phyloP scores from a whole-genome alignment of 2,113 vertebrate genomes.

The Dicerorhinus sumatrensis region DNA sequence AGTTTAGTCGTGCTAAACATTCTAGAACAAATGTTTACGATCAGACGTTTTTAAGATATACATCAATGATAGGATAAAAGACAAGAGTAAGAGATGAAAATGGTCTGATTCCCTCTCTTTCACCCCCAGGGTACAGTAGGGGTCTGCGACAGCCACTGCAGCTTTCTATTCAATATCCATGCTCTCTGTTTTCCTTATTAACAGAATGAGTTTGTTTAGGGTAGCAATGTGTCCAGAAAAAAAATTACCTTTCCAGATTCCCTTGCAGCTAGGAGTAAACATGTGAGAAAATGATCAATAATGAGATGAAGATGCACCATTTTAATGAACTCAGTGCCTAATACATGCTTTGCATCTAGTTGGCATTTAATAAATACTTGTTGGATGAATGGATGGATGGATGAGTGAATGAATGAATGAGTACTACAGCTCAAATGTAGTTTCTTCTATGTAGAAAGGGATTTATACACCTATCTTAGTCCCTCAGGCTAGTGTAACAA shows the following conservation, averaged over 20 bases:
- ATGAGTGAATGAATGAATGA: background rate
- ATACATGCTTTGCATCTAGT: background rate
- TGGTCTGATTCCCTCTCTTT: rapidly evolving
- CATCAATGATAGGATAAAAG: background rate
- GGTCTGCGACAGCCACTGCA: rapidly evolving
- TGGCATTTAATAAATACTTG: background rate
- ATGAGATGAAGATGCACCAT: background rate
- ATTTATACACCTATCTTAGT: background rate
- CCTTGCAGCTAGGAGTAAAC: background rate
- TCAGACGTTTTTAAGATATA: background rate
- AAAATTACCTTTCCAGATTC: background rate
- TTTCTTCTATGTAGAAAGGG: background rate
- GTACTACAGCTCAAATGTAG: background rate
- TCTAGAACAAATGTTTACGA: background rate
- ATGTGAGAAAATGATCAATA: background rate
- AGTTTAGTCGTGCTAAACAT: background rate
- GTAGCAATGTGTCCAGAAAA: no score
- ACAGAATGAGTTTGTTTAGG: background rate
- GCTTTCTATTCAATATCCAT: background rate
- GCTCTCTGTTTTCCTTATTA: background rate
- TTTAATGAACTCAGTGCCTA: background rate
- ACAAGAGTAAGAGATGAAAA: background rate
- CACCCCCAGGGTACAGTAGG: rapidly evolving
- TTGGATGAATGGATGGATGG: background rate
- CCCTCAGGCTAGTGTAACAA: background rate